These are phyloP conservation scores for Hydrozoanthus gracilis DNA, from an alignment of 92 coral and sea anemone species.

Conservation along the genomic window DNA sequence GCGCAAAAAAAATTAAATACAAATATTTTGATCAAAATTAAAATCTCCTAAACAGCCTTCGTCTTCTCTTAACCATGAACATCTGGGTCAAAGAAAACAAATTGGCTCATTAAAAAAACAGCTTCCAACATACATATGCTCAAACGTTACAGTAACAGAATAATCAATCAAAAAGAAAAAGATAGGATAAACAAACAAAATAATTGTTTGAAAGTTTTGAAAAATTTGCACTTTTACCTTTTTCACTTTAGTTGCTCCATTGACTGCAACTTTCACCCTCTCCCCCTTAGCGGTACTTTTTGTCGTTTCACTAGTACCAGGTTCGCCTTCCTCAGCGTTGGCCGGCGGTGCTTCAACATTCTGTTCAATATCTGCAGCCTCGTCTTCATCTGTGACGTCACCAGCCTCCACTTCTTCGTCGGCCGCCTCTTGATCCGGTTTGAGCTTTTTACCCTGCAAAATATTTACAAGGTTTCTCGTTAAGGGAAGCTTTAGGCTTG, in stretches of 20 bases:
- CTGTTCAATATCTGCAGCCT: conserved; percentile 85
- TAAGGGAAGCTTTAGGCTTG: no score
- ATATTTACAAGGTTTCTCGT: neutral
- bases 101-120: no score
- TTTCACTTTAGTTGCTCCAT: conserved; percentile 10
- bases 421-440: conserved; percentile 76
- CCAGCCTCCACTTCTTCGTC: conserved; percentile 73
- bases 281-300: conserved; percentile 41
- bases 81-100: no score
- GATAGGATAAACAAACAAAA: no score
- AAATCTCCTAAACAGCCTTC: no score
- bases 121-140: no score
- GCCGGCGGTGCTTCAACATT: conserved; percentile 60
- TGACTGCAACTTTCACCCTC: conserved; percentile 4
- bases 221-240: conserved; percentile 4
- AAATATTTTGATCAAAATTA: no score
- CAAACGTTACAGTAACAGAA: no score
- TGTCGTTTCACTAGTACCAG: conserved; percentile 29
- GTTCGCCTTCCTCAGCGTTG: conserved; percentile 57
- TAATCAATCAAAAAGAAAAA: no score
- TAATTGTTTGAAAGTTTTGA: no score
- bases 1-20: no score
- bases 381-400: conserved; percentile 95
- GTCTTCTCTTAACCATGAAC: no score
- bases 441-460: conserved; percentile 92